These are phyloP conservation scores for Zaprionus tsacasi DNA, from an alignment of 1,140 invertebrate species.

Conservation along the genomic window DNA sequence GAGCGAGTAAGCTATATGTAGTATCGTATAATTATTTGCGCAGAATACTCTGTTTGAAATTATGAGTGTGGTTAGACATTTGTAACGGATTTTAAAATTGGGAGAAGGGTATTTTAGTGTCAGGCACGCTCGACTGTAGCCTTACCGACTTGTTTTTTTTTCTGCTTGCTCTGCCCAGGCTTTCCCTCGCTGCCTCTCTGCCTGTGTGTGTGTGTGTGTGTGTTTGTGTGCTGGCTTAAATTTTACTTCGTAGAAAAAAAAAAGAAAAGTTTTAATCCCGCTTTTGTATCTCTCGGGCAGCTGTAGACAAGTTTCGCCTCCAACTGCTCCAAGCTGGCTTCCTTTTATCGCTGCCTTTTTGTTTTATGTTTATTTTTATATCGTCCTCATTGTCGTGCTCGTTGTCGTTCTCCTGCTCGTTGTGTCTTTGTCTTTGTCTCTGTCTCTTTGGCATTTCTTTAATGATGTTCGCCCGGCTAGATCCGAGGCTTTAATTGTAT, in stretches of 20 bases:
- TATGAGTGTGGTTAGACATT: too few species aligned
- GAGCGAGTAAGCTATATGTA: too few species aligned
- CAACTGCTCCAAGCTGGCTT: constrained; percentile 26
- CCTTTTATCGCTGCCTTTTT: constrained; percentile 26
- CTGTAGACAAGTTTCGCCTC: constrained; percentile 37
- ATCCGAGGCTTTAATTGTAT: constrained; percentile 77
- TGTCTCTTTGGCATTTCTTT: constrained; percentile 39
- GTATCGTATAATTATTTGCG: too few species aligned
- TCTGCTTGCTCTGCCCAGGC: constrained; percentile 9
- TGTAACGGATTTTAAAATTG: too few species aligned
- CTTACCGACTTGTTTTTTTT: background rate
- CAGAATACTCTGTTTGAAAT: too few species aligned
- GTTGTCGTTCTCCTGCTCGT: background rate
- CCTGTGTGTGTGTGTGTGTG: background rate
- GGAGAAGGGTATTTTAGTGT: too few species aligned
- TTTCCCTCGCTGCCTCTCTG: background rate
- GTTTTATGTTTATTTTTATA: constrained; percentile 64
- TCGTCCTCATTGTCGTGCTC: constrained; percentile 42
- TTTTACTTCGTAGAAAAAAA: constrained; percentile 64
- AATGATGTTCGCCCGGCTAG: constrained; percentile 62
- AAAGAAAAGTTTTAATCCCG: constrained; percentile 71
- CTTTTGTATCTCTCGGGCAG: constrained; percentile 56
- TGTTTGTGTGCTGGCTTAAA: constrained; percentile 70
- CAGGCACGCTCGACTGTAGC: too few species aligned
- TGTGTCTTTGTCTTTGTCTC: constrained; percentile 32